Evolutionary conservation across 2,797 vertebrate species (phyloP).

Genomic region (Mycteria americana): DNA sequence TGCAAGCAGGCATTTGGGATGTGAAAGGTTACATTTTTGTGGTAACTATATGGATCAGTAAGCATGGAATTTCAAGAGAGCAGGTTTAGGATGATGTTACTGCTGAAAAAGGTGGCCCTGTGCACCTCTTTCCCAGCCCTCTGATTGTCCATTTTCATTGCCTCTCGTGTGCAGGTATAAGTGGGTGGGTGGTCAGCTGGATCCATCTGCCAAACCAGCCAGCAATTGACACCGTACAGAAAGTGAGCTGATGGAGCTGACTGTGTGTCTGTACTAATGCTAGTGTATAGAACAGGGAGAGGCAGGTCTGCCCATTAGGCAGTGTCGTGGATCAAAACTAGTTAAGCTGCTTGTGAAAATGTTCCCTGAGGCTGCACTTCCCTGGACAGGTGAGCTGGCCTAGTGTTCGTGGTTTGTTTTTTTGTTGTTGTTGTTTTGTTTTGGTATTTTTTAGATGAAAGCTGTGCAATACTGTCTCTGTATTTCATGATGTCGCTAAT

Average conservation of each 20-base stretch:
- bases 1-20: neutral
- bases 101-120: neutral
- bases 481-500: neutral
- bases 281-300: neutral
- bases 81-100: neutral
- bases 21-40: neutral
- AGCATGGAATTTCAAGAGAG: neutral
- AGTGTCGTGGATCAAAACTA: neutral
- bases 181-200: neutral
- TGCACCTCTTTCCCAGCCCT: neutral
- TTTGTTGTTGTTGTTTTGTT: neutral
- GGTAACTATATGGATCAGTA: neutral
- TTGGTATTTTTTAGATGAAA: neutral
- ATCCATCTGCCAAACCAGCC: accelerated
- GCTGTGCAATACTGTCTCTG: neutral
- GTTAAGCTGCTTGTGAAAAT: neutral
- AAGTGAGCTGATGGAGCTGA: neutral
- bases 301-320: neutral
- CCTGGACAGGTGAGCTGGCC: neutral
- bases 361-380: neutral
- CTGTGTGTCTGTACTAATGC: neutral
- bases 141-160: neutral
- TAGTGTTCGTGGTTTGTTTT: neutral
- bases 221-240: neutral
- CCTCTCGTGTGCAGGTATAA: neutral